Percentiles rank a stretch among this genome's conserved stretches.
Conservation (phyloP, 53 echinoderm and acorn worm species). For the Arbacia lixula region DNA sequence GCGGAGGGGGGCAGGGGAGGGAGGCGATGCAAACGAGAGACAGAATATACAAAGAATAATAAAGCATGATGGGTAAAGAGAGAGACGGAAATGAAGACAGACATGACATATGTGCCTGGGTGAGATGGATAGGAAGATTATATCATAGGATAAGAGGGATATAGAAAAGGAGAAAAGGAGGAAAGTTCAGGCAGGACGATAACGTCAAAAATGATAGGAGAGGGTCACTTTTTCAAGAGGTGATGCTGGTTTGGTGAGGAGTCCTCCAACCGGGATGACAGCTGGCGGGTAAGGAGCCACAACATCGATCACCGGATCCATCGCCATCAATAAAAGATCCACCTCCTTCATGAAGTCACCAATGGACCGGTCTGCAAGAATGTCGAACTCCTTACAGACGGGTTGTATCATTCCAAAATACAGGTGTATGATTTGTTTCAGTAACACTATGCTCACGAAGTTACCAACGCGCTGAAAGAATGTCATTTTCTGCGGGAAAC, state of each 20-base stretch:
- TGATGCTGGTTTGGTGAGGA: slow-evolving; percentile 59
- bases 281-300: slow-evolving; percentile 67
- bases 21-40: no score
- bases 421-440: neutral
- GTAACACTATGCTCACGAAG: neutral
- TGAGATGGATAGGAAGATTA: no score
- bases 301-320: slow-evolving; percentile 63
- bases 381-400: neutral
- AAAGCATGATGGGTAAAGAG: no score
- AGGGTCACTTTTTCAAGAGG: slow-evolving; percentile 61
- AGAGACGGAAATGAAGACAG: no score
- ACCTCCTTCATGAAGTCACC: slow-evolving; percentile 7
- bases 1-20: no score
- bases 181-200: no score
- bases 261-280: slow-evolving; percentile 62
- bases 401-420: neutral
- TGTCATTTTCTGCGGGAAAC: slow-evolving; percentile 27
- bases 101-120: no score
- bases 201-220: no score
- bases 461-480: slow-evolving; percentile 12
- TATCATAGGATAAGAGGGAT: no score
- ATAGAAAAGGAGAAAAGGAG: no score
- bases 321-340: slow-evolving; percentile 62
- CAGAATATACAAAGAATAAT: no score
- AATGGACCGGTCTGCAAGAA: neutral